Evolutionary conservation across 2,888 invertebrate genomes (phyloP), one percentile per base, ranked within the genome.

Genomic region (Tribolium freemani): DNA sequence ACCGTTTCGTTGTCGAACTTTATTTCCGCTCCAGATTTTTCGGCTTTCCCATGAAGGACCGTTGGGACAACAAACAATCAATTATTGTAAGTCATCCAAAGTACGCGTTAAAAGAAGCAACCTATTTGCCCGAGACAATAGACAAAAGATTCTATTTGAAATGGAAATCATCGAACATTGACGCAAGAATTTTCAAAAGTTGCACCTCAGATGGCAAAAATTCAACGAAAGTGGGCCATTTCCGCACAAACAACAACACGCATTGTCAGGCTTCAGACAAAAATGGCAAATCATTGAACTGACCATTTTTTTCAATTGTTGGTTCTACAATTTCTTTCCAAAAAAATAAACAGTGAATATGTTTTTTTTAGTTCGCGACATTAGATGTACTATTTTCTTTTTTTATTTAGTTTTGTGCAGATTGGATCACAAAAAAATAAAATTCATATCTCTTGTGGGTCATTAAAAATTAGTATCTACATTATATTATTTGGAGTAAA

Each of bases 101-200:
- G 38, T 11, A 11, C 51, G 13, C 8, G 30, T 30, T 30, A 48
- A 60, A 63, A 31, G 26, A 20, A 53, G 51, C 50, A 51, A 63
- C 48, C 31, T 61, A 63, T 50, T 63, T 51, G 51, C 50, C n/a
- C 31, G 51, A 63, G 38, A 63, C 63, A 63, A 63, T 63, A 51
- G 63, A 63, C 63, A 63, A 63, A 63, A 51, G 51, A 51, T 63
- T 63, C 38, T 44, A 63, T 63, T 53, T 51, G 26, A 50, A 63
- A 63, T 63, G 31, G 50, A 63, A 63, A 53, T 51, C 13, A 44
- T 26, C n/a, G 10, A 21, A 26, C 16, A 38, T 51, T 60, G 60
- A 60, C 60, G 60, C 30, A 60, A 60, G 48, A 60, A 38, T 38
- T 6, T 53, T 21, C 53, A 53, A 53, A 53, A 16, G 38, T 38